These are phyloP conservation scores for Caenorhabditis sp. DNA, from an alignment of 2,888 invertebrate genomes.

Conservation along the genomic window DNA sequence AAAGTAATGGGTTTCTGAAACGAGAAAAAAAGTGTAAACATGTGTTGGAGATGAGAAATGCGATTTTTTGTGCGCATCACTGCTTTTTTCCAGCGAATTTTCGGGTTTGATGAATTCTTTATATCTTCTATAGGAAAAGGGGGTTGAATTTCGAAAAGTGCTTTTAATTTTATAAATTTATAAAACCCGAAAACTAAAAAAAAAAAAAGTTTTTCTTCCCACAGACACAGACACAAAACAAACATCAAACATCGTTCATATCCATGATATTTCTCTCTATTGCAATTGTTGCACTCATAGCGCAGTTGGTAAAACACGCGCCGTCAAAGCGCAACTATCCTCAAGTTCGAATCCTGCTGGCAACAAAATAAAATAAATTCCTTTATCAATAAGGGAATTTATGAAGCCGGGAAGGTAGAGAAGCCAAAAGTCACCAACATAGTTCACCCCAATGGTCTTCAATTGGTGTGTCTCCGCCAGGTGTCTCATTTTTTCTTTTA, in stretches of 20 bases:
- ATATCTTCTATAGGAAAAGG: background rate
- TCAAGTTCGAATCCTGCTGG: conserved; percentile 23
- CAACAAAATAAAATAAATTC: background rate
- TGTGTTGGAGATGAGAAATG: conserved; percentile 1
- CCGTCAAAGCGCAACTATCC: background rate
- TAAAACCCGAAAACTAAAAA: too few species aligned
- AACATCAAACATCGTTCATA: background rate
- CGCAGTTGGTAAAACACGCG: conserved; percentile 7
- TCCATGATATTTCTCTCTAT: background rate
- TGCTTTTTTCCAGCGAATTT: background rate
- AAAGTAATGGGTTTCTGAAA: background rate
- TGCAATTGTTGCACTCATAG: conserved; percentile 12
- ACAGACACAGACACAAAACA: too few species aligned
- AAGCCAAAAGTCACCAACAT: conserved; percentile 37
- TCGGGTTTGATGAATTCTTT: conserved; percentile 6
- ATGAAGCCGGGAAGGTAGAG: conserved; percentile 27
- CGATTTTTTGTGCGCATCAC: background rate
- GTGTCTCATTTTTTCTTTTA: conserved; percentile 29
- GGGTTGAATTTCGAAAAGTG: too few species aligned
- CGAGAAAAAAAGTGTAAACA: background rate
- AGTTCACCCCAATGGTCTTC: conserved; percentile 33
- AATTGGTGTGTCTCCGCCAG: conserved; percentile 46
- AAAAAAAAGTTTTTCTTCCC: too few species aligned
- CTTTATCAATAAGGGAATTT: background rate
- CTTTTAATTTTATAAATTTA: too few species aligned